Percentiles rank a stretch among this genome's conserved stretches.
Evolutionary conservation across 1,140 invertebrate genomes (phyloP).

Genomic region (Ostrea edulis): DNA sequence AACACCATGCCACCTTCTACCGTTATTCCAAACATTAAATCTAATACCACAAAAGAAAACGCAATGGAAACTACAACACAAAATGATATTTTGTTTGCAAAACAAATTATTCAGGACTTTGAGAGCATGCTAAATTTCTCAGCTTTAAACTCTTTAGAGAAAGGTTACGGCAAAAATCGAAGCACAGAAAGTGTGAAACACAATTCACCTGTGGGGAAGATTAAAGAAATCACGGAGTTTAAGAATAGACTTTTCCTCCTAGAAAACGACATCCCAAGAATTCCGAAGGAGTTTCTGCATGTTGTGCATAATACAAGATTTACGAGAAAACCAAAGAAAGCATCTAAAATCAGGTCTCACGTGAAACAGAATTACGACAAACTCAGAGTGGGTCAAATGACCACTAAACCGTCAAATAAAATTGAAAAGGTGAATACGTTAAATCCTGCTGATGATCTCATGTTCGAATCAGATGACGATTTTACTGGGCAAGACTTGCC

Average conservation of each 20-base stretch:
- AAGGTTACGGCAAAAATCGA: background rate
- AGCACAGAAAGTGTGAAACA: background rate
- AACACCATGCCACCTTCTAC: background rate
- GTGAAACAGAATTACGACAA: background rate
- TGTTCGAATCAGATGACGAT: constrained; percentile 5
- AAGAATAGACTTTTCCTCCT: background rate
- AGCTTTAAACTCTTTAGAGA: background rate
- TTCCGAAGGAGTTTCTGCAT: background rate
- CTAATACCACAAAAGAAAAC: background rate
- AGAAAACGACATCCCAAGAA: background rate
- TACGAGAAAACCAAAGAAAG: background rate
- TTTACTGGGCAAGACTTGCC: background rate
- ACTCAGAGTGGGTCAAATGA: background rate
- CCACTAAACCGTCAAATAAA: background rate
- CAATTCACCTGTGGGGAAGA: background rate
- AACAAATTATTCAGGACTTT: background rate
- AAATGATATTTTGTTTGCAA: background rate
- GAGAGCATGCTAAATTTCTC: background rate
- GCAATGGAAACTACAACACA: background rate
- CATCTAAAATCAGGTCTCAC: background rate
- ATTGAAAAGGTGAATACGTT: background rate
- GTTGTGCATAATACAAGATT: background rate
- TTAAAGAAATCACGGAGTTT: background rate
- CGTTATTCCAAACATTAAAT: background rate
- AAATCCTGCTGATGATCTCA: background rate